phyloP scores from a whole-genome alignment of 2,797 vertebrate species.

The Amblyraja radiata region DNA sequence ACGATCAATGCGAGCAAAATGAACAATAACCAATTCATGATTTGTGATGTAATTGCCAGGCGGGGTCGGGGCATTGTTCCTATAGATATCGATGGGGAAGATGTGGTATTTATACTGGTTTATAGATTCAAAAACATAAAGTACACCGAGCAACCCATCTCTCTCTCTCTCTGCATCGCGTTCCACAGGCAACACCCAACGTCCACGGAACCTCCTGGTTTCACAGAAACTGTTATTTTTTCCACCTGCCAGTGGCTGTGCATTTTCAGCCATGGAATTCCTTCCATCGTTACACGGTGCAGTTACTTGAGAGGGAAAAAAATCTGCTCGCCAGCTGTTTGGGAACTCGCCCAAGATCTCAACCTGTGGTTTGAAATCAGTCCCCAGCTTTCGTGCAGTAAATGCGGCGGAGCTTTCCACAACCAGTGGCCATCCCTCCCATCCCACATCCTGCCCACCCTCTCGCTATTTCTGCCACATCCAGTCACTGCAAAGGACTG shows the following conservation, averaged over 20 bases:
- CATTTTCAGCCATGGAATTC: not conserved
- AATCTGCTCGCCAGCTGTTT: constrained; percentile 31
- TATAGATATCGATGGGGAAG: not conserved
- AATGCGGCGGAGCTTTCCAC: not conserved
- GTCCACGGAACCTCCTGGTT: not conserved
- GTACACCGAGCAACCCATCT: not conserved
- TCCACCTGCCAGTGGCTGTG: not conserved
- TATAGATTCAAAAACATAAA: not conserved
- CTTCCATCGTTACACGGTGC: not conserved
- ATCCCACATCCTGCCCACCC: too few species aligned
- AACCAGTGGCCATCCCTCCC: not conserved
- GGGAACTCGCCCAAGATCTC: not conserved
- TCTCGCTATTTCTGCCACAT: not conserved
- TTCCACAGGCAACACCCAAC: not conserved
- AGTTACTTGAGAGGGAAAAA: not conserved
- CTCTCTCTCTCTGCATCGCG: not conserved
- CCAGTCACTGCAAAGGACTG: not conserved
- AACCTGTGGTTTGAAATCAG: not conserved
- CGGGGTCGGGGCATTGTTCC: not conserved
- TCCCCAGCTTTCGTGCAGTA: not conserved
- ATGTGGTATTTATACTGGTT: not conserved
- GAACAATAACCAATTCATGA: not conserved
- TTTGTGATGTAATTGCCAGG: not conserved
- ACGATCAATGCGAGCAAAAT: not conserved
- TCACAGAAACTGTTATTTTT: constrained; percentile 3